Base-by-base conservation (phyloP, 2,797 vertebrate species). In the Fundulus diaphanus region DNA sequence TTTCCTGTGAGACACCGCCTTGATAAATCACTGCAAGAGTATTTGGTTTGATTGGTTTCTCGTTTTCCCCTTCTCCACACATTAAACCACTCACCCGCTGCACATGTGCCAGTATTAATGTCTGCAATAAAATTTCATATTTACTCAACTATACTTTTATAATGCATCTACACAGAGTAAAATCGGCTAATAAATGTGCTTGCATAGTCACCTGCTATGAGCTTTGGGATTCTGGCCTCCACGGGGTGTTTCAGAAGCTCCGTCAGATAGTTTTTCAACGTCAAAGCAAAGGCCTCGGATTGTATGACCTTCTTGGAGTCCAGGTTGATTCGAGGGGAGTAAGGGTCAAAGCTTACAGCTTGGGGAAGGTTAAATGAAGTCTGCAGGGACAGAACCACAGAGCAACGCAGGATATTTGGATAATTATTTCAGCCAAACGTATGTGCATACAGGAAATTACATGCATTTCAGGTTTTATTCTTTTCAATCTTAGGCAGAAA, bases 291-390 rank as follows among this genome's bases (percentile, higher is more conserved):
- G 22, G 56, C 74, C 48, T 93, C 84, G 0, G 78, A 44, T 2
- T 88, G 82, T 0, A 72, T 63, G 72, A 94, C 66, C 12, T 76
- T 87, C 70, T 92, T 94, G 29, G 92, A 85, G 78, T 95, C 92
- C 75, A 95, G 63, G 76, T 2, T 93, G 76, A 95, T 49, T n/a
- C 87, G 90, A 44, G 95, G 95, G 3, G 52, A 5, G 61, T 89
- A 78, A 0, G 94, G 94, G 0, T 95, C 93, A 83, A 91, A 92
- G n/a, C 4, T 82, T 0, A 79, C 83, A 3, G 83, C 87, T 20
- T 46, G 33, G 5, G 95, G 95, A 59, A 95, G 71, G 73, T 87
- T 78, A 46, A 90, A 81, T 33, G 90, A 90, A 9, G 75, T 70
- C 95, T 96, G 79, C 27, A 37, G 72, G 51, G 16, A 83, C 8